These are phyloP conservation scores for Drosophila stalkeri DNA, from an alignment of 2,888 invertebrate species.

Conservation along the genomic window DNA sequence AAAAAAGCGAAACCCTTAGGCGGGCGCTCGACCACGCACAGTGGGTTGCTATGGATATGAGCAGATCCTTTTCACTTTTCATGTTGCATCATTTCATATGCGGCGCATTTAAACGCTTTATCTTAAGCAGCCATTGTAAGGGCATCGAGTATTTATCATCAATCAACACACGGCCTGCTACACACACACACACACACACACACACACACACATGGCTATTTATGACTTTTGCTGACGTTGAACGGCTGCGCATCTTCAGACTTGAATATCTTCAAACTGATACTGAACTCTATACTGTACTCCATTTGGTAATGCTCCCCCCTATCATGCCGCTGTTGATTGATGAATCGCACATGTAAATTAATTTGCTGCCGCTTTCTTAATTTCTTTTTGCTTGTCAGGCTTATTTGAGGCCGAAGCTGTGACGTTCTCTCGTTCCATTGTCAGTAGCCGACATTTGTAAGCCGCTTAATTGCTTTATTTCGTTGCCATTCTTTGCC, in stretches of 20 bases:
- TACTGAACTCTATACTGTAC: slow-evolving; percentile 27
- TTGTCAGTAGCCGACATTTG: slow-evolving; percentile 71
- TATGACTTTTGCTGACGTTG: slow-evolving; percentile 72
- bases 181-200: slow-evolving; percentile 36
- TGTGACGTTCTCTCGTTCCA: slow-evolving; percentile 48
- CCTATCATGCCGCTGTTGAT: slow-evolving; percentile 53
- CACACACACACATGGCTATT: slow-evolving; percentile 49
- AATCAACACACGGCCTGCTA: slow-evolving; percentile 71
- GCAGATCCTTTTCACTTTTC: slow-evolving; percentile 68
- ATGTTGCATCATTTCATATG: slow-evolving; percentile 81
- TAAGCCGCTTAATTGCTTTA: slow-evolving; percentile 82
- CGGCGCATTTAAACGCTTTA: slow-evolving; percentile 78
- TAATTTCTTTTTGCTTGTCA: slow-evolving; percentile 78
- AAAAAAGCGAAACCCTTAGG: slow-evolving; percentile 31
- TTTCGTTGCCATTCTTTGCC: slow-evolving; percentile 58
- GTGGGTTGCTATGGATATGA: slow-evolving; percentile 13
- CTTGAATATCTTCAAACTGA: slow-evolving; percentile 27
- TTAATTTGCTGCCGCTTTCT: slow-evolving; percentile 79
- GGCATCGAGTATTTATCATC: slow-evolving; percentile 75
- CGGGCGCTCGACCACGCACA: not conserved
- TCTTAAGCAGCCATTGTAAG: slow-evolving; percentile 71
- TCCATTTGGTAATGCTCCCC: not conserved
- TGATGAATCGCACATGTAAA: slow-evolving; percentile 82
- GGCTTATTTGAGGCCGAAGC: slow-evolving; percentile 63
- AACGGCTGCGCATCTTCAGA: slow-evolving; percentile 54